phyloP scores from a whole-genome alignment of 2,797 vertebrate genomes.

The Dromococcyx pavoninus region DNA sequence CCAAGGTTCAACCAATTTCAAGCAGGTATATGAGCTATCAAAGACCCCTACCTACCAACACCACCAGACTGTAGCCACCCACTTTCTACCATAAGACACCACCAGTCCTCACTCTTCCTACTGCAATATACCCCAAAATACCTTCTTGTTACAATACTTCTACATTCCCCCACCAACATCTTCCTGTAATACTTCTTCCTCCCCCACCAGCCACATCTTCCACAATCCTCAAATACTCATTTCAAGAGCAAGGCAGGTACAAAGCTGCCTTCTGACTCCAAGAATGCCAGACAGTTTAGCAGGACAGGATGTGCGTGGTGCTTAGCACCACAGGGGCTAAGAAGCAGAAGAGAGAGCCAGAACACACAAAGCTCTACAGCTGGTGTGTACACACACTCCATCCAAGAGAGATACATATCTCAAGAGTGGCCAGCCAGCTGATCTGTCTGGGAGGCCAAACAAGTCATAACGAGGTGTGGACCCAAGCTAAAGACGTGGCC shows the following conservation, averaged over 20 bases:
- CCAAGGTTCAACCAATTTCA: background rate
- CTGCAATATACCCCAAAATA: background rate
- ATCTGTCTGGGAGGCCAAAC: background rate
- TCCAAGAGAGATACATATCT: background rate
- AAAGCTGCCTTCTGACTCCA: background rate
- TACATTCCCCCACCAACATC: background rate
- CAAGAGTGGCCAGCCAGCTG: background rate
- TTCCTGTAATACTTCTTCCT: background rate
- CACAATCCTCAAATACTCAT: background rate
- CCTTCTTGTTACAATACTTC: background rate
- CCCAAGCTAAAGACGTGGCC: background rate
- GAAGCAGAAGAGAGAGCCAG: background rate
- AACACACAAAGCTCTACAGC: background rate
- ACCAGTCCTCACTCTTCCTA: background rate
- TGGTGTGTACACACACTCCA: accelerated
- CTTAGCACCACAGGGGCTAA: background rate
- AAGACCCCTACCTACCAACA: background rate
- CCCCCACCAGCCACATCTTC: background rate
- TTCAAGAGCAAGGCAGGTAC: background rate
- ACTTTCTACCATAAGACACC: background rate
- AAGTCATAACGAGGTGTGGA: accelerated
- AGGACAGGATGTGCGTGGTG: background rate
- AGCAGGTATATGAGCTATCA: background rate
- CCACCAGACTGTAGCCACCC: background rate
- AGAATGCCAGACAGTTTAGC: background rate